These are phyloP conservation scores for Pterostichus niger DNA, from an alignment of 2,888 invertebrate genomes.

Conservation along the genomic window DNA sequence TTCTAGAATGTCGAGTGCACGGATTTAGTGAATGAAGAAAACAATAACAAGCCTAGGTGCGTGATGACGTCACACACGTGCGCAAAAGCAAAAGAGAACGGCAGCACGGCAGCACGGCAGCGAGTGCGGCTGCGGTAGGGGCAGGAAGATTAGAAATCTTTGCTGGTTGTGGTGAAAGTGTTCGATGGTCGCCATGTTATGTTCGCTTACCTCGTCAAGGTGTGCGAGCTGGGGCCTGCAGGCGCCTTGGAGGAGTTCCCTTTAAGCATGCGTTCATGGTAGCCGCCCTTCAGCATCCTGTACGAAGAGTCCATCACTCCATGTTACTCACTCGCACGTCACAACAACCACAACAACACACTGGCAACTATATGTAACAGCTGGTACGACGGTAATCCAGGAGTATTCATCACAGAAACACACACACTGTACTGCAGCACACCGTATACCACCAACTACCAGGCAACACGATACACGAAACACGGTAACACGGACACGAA, in stretches of 20 bases:
- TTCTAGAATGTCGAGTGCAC: constrained; percentile 1
- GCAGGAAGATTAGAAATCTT: constrained; percentile 65
- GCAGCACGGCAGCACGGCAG: constrained; percentile 17
- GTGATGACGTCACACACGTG: constrained; percentile 53
- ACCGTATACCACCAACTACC: constrained; percentile 53
- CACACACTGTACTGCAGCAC: constrained; percentile 41
- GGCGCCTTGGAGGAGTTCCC: constrained; percentile 48
- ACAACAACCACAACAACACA: constrained; percentile 34
- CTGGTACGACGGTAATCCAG: background rate
- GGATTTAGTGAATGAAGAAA: constrained; percentile 21
- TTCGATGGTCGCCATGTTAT: constrained; percentile 54
- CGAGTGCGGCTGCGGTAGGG: constrained; percentile 21
- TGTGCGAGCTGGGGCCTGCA: constrained; percentile 7
- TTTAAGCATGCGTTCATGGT: constrained; percentile 63
- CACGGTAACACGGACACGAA: constrained; percentile 1
- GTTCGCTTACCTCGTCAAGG: constrained; percentile 54
- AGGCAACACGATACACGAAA: constrained; percentile 54
- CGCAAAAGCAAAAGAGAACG: constrained; percentile 44
- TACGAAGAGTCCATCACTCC: constrained; percentile 38
- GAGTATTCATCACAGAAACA: constrained; percentile 13
- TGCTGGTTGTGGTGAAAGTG: constrained; percentile 66
- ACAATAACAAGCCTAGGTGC: constrained; percentile 11
- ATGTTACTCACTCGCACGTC: constrained; percentile 46
- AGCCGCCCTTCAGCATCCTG: constrained; percentile 62
- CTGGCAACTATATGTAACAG: constrained; percentile 17